These are phyloP conservation scores for Idaea aversata DNA, from an alignment of 2,888 invertebrate genomes.

Conservation along the genomic window DNA sequence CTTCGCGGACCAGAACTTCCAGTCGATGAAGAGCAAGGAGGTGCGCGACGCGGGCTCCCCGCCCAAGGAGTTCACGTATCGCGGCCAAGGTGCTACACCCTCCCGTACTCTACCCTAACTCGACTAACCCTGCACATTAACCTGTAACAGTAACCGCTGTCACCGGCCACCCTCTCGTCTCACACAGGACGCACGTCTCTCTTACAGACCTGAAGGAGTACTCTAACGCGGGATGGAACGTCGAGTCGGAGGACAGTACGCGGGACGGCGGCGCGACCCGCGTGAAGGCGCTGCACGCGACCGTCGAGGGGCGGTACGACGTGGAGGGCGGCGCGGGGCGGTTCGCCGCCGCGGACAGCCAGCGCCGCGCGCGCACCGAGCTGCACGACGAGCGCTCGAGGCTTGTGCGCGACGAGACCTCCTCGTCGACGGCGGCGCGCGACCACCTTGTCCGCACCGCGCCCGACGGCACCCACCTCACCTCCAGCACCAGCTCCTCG, in stretches of 20 bases:
- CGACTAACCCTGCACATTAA: constrained; percentile 66
- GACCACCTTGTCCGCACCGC: constrained; percentile 64
- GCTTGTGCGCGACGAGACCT: constrained; percentile 61
- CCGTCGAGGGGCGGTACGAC: constrained; percentile 83
- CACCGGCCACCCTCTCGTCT: background rate
- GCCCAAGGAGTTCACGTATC: constrained; percentile 81
- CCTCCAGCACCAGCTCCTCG: constrained; percentile 62
- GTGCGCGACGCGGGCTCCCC: constrained; percentile 89
- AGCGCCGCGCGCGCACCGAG: constrained; percentile 75
- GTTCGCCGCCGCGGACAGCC: constrained; percentile 83
- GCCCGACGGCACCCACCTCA: constrained; percentile 62
- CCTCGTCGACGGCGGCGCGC: constrained; percentile 58
- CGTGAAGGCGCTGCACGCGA: constrained; percentile 80
- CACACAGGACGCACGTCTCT: background rate
- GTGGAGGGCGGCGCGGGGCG: constrained; percentile 83
- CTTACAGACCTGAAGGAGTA: constrained; percentile 72
- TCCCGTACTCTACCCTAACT: constrained; percentile 51
- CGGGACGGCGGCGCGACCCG: constrained; percentile 84
- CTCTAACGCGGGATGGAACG: constrained; percentile 83
- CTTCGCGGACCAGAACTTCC: constrained; percentile 87
- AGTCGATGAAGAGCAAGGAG: constrained; percentile 88
- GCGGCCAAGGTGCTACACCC: constrained; percentile 70
- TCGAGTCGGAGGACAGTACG: constrained; percentile 81
- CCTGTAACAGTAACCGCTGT: constrained; percentile 36
- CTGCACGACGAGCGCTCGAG: constrained; percentile 67